Evolutionary conservation across 2,888 invertebrate genomes (phyloP), one percentile per base, ranked within the genome.

Genomic region (Drymonia ruficornis): DNA sequence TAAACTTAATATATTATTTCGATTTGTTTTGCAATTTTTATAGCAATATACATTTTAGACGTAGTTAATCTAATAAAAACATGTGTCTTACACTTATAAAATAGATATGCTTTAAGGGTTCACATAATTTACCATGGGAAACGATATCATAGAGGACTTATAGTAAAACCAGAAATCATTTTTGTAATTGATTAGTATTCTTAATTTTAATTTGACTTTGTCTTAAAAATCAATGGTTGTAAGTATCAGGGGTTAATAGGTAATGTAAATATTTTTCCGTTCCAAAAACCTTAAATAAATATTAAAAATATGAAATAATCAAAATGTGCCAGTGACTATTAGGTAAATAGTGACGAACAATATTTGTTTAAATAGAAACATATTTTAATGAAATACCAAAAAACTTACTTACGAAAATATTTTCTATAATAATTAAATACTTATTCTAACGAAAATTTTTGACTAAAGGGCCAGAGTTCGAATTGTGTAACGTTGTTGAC

Each of bases 381-480:
- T 63, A 63, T 67, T 63, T 68, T 69, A 64, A 67, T 71, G 73
- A 74, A 64, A 67, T 78, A 76, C 72, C 74, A 76, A 79, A 76
- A 78, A 81, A 83, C 81, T 83, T 83, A 83, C 81, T 66, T 74
- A 75, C 70, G 68, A 68, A 73, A 68, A 70, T 71, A 68, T 73
- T 70, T 62, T 40, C 71, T 73, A 70, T 63, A 56, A 70, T 63
- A 59, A 83, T 89, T 88, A 89, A 90, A 89, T 87, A 88, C 87
- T 89, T 89, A 89, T 76, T 70, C 87, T 89, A 90, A 89, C 83
- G 74, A 88, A 88, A 86, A 57, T 63, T 76, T 83, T 87, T 89
- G 89, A 91, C 89, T 90, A 89, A 84, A 80, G 83, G 79, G 86
- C 86, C 88, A 84, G 86, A 86, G 84, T 89, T 91, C 86, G 86